Conservation (phyloP, 2,888 invertebrate genomes). For the Zonitis immaculata region DNA sequence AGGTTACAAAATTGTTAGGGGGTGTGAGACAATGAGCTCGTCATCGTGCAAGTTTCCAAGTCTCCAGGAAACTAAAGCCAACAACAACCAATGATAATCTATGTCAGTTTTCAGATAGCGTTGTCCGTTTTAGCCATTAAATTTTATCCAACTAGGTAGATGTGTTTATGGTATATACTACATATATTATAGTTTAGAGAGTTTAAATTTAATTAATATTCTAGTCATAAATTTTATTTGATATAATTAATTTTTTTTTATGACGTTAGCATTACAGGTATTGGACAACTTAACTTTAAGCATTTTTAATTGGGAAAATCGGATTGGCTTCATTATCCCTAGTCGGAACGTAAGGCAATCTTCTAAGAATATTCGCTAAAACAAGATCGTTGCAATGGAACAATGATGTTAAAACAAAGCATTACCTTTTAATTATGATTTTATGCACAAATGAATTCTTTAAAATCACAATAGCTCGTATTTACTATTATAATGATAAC, state of each 20-base stretch:
- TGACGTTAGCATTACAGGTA: conserved; percentile 20
- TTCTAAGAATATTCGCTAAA: conserved; percentile 32
- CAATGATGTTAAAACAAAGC: conserved; percentile 36
- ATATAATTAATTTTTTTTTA: background rate
- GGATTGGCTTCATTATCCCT: conserved; percentile 50
- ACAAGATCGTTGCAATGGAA: conserved; percentile 35
- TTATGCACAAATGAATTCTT: conserved; percentile 41
- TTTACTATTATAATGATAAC: conserved; percentile 30
- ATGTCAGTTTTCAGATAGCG: conserved; percentile 42
- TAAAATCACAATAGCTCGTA: conserved; percentile 28
- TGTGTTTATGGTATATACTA: no score
- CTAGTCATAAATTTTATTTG: background rate
- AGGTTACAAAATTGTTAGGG: conserved; percentile 42
- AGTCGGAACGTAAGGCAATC: conserved; percentile 40
- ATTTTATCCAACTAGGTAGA: conserved; percentile 11
- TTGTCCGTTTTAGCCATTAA: conserved; percentile 23
- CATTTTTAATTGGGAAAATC: conserved; percentile 53
- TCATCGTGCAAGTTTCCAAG: conserved; percentile 47
- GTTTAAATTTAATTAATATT: background rate
- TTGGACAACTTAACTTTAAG: conserved; percentile 36
- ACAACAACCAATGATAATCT: conserved; percentile 45
- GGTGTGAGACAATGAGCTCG: conserved; percentile 43
- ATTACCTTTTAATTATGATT: conserved; percentile 38
- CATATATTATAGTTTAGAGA: no score
- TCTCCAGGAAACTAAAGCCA: conserved; percentile 46